These are phyloP conservation scores for Parelbella ahira DNA, from an alignment of 2,888 invertebrate genomes.

Conservation along the genomic window DNA sequence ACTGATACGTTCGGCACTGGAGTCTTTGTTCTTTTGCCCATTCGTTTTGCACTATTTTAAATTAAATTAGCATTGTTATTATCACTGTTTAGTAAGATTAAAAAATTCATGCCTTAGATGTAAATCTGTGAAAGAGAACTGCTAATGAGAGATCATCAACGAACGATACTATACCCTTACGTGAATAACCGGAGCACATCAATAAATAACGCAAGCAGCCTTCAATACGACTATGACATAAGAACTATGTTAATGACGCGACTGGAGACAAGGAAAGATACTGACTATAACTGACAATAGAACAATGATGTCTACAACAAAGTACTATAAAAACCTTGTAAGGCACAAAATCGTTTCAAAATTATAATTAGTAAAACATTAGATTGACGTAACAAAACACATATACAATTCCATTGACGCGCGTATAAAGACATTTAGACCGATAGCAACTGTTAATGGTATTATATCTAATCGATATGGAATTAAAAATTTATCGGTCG, in stretches of 20 bases:
- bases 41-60: slow-evolving; percentile 16
- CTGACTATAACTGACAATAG: slow-evolving; percentile 11
- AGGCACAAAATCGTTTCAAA: background rate
- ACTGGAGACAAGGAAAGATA: background rate
- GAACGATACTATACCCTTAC: background rate
- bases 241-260: background rate
- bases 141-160: background rate
- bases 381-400: slow-evolving; percentile 37
- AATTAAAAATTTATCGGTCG: slow-evolving; percentile 15
- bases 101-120: slow-evolving; percentile 25
- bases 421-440: slow-evolving; percentile 26
- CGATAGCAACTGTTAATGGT: slow-evolving; percentile 27
- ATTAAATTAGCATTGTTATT: slow-evolving; percentile 8
- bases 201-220: too few relatives aligned
- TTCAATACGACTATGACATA: background rate
- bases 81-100: slow-evolving; percentile 16
- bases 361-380: slow-evolving; percentile 9
- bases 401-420: slow-evolving; percentile 44
- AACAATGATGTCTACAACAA: background rate
- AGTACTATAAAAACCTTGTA: slow-evolving; percentile 4
- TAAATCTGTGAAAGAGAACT: slow-evolving; percentile 22
- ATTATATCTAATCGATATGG: slow-evolving; percentile 30
- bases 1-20: slow-evolving; percentile 19
- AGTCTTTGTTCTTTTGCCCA: slow-evolving; percentile 18
- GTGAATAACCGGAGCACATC: too few relatives aligned